These are phyloP conservation scores for Peromyscus eremicus DNA, from an alignment of 2,797 vertebrate genomes.

Conservation along the genomic window DNA sequence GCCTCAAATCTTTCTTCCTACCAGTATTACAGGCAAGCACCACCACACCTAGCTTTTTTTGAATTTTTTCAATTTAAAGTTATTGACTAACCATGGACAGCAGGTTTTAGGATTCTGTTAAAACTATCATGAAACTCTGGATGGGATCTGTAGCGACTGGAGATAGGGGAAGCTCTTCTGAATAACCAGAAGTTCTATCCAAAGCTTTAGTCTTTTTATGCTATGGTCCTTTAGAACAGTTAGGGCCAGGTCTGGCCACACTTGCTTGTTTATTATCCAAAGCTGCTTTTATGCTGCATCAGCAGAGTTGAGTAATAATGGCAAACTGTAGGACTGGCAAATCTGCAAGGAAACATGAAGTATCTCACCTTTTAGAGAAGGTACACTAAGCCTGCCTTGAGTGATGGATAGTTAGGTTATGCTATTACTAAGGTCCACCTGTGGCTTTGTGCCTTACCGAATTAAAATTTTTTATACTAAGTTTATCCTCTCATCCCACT, in stretches of 20 bases:
- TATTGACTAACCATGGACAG: not conserved
- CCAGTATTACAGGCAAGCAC: not conserved
- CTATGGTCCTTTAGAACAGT: not conserved
- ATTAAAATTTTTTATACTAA: not conserved
- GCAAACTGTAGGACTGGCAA: not conserved
- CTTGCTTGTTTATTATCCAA: not conserved
- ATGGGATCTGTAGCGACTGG: not conserved
- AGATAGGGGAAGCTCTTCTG: not conserved
- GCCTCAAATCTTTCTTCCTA: not conserved
- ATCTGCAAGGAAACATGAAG: not conserved
- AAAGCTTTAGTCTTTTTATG: not conserved
- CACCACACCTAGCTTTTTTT: not conserved
- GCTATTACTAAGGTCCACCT: not conserved
- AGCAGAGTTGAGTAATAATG: not conserved
- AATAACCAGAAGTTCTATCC: not conserved
- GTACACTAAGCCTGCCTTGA: not conserved
- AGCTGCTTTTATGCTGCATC: not conserved
- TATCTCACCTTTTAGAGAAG: constrained; percentile 17
- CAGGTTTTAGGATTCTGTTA: not conserved
- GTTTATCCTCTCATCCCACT: not conserved
- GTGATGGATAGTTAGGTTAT: not conserved
- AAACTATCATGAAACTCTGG: not conserved
- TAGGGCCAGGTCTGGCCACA: not conserved
- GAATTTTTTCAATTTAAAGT: constrained; percentile 11
- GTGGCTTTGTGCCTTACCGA: not conserved